These are phyloP conservation scores for Penelope pileata DNA, from an alignment of 2,113 vertebrate species.

Conservation along the genomic window DNA sequence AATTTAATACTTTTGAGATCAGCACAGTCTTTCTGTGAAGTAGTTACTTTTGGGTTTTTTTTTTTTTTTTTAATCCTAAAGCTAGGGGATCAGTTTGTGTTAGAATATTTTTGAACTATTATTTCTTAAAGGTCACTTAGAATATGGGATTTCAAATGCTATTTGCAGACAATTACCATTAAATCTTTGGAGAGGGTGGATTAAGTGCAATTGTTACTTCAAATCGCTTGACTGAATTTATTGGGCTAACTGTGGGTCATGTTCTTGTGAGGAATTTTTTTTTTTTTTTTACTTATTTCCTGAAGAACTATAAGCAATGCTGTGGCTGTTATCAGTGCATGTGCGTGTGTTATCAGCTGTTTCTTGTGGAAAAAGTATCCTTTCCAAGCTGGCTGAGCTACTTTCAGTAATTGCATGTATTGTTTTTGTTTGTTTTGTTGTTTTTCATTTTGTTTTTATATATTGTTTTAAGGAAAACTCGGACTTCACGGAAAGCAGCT, in stretches of 20 bases:
- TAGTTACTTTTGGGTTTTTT: background rate
- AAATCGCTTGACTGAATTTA: background rate
- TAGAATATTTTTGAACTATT: background rate
- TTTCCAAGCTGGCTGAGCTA: background rate
- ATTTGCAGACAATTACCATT: fast-evolving
- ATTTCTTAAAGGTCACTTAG: background rate
- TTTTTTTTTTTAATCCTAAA: background rate
- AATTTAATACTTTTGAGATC: background rate
- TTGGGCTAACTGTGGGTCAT: background rate
- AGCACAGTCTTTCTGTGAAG: background rate
- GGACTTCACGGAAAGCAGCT: constrained; percentile 82
- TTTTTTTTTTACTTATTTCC: background rate
- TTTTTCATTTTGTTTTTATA: background rate
- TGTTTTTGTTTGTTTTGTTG: background rate
- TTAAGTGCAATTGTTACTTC: background rate
- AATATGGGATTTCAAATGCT: background rate
- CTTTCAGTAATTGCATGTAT: background rate
- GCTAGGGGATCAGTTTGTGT: background rate
- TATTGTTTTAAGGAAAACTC: constrained; percentile 79
- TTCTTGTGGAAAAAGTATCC: background rate
- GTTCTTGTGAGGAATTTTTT: background rate
- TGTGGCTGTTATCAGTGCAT: background rate
- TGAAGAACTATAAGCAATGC: background rate
- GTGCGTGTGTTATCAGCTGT: background rate
- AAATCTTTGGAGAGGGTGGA: background rate